Evolutionary conservation across 2,888 invertebrate genomes (phyloP), one percentile per base, ranked within the genome.

Genomic region (Strigamia maritima): DNA sequence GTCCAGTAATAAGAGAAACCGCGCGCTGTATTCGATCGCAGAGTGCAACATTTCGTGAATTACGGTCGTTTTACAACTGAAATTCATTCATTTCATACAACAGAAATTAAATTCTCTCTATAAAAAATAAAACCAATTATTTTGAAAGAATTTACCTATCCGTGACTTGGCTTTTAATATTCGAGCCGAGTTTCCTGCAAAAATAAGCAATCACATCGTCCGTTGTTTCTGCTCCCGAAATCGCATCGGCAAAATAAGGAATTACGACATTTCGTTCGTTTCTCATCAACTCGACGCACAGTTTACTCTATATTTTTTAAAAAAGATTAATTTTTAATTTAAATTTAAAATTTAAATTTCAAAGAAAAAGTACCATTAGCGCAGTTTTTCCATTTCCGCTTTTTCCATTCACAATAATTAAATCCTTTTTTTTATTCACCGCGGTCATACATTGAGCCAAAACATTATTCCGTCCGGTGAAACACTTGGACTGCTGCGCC

Each of bases 311-410:
- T n/a, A n/a, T n/a, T n/a, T n/a, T n/a, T n/a, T 2, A 54, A 14
- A 49, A 44, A 24, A 60, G 22, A 60, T 22, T 8, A 19, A 24
- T 10, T 22, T 8, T 22, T 76, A 10, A 14, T 14, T 40, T 8
- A 19, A 76, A 2, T 49, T 76, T 14, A 70, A 79, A 6, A 31
- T 31, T 31, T 24, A 19, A 8, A 14, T 44, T 75, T 19, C 2
- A 76, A 76, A 70, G 22, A 40, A n/a, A 2, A 79, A 38, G 75
- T 79, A 86, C 86, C 84, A 86, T 80, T 22, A 86, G 80, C 44
- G 86, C 82, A 10, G 86, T 84, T 81, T 87, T 87, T 49, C 87
- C 87, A 79, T 83, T 82, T 7, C 87, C 86, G 16, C 85, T 81
- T 81, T 85, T 85, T 40, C 87, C 87, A 74, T 81, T 81, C 28